These are phyloP conservation scores for Schlechtendalia chinensis DNA, from an alignment of 1,140 invertebrate species.

Conservation along the genomic window DNA sequence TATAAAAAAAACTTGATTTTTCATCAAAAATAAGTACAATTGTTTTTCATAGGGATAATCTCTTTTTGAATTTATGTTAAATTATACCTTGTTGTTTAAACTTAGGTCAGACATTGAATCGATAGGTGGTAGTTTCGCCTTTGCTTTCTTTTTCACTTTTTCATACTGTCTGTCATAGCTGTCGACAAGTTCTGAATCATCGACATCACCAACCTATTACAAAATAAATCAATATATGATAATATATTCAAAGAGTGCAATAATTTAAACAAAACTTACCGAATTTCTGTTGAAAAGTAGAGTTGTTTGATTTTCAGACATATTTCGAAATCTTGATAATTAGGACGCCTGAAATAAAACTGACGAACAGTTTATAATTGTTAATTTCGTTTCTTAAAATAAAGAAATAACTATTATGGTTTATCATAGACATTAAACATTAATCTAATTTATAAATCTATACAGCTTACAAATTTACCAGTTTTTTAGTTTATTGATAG, in stretches of 20 bases:
- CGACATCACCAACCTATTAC: background rate
- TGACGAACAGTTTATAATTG: too few relatives aligned
- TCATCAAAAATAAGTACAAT: too few relatives aligned
- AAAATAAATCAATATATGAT: background rate
- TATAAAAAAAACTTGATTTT: too few relatives aligned
- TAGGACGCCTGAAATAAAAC: too few relatives aligned
- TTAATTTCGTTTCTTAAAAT: too few relatives aligned
- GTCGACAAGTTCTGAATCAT: constrained; percentile 40
- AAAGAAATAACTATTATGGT: too few relatives aligned
- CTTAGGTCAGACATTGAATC: constrained; percentile 37
- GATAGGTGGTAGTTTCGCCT: constrained; percentile 29
- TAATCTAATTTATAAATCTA: too few relatives aligned
- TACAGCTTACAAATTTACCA: too few relatives aligned
- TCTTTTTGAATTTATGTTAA: background rate
- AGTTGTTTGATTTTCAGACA: background rate
- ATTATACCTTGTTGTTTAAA: background rate
- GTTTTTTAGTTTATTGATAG: too few relatives aligned
- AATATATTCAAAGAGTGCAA: background rate
- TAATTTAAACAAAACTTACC: background rate
- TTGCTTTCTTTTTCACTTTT: constrained; percentile 44
- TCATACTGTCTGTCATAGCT: constrained; percentile 37
- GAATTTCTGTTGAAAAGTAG: constrained; percentile 5
- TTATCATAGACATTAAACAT: too few relatives aligned
- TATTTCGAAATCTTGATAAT: background rate
- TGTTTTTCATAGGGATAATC: too few relatives aligned